phyloP scores from a whole-genome alignment of 2,888 invertebrate species.

The Serrognathus titanus region DNA sequence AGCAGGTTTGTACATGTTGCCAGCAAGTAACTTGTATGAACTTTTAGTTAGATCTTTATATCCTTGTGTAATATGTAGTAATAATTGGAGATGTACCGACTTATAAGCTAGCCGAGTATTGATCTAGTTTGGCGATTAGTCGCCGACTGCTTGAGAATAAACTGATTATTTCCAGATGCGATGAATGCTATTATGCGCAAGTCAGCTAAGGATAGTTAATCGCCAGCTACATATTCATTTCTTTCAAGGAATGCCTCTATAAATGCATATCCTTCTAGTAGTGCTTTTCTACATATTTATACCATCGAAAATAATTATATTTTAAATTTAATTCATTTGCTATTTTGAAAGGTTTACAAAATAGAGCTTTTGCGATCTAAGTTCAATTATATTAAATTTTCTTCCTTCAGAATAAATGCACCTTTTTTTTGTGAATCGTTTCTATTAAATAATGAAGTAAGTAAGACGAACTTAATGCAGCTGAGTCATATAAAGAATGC shows the following conservation, averaged over 20 bases:
- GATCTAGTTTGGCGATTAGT: too few species aligned
- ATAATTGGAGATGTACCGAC: too few species aligned
- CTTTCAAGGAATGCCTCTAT: slow-evolving; percentile 51
- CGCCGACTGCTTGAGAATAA: too few species aligned
- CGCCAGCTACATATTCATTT: slow-evolving; percentile 52
- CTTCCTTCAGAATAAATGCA: too few species aligned
- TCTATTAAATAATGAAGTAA: too few species aligned
- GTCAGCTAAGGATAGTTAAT: slow-evolving; percentile 55
- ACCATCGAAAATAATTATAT: not conserved
- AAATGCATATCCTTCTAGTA: slow-evolving; percentile 47
- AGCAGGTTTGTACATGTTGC: too few species aligned
- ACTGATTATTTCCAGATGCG: slow-evolving; percentile 19
- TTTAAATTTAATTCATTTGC: not conserved
- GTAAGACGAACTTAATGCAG: not conserved
- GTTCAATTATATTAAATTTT: too few species aligned
- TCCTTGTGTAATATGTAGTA: too few species aligned
- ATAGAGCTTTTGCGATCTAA: too few species aligned
- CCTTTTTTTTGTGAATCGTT: not conserved
- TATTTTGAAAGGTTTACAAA: not conserved
- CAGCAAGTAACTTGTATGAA: too few species aligned
- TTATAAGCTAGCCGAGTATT: too few species aligned
- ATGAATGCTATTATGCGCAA: slow-evolving; percentile 46
- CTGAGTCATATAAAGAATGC: not conserved
- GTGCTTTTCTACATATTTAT: not conserved
- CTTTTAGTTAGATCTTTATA: too few species aligned